These are phyloP conservation scores for Neomorphus geoffroyi DNA, from an alignment of 2,797 vertebrate genomes.

Conservation along the genomic window DNA sequence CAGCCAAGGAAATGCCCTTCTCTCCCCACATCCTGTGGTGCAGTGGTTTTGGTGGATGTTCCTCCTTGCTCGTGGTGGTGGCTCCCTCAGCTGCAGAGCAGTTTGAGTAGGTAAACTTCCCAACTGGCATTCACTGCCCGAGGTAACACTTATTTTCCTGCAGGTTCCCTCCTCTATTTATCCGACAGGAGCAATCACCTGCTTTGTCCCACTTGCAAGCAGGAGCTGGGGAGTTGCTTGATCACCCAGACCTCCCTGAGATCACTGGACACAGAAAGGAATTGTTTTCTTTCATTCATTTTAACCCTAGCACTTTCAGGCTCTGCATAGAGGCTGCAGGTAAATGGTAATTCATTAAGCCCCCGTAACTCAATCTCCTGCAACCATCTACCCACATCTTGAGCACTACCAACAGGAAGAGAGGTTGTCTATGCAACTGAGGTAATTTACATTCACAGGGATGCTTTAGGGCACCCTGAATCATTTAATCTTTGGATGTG, in stretches of 20 bases:
- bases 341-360: not conserved
- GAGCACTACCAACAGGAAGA: not conserved
- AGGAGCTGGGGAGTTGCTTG: not conserved
- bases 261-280: not conserved
- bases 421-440: not conserved
- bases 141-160: not conserved
- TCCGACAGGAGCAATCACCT: not conserved
- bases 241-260: not conserved
- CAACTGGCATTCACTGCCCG: not conserved
- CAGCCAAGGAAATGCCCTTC: not conserved
- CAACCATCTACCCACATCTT: not conserved
- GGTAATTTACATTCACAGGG: not conserved
- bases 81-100: not conserved
- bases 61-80: fast-evolving
- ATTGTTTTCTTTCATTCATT: not conserved
- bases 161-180: not conserved
- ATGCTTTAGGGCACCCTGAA: not conserved
- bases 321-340: not conserved
- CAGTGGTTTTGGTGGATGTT: fast-evolving
- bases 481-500: not conserved
- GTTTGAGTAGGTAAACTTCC: not conserved
- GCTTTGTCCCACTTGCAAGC: not conserved
- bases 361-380: not conserved
- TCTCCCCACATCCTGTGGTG: fast-evolving
- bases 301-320: not conserved